Evolutionary conservation across 2,888 invertebrate genomes (phyloP), one percentile per base, ranked within the genome.

Genomic region (Tanypteryx hageni): DNA sequence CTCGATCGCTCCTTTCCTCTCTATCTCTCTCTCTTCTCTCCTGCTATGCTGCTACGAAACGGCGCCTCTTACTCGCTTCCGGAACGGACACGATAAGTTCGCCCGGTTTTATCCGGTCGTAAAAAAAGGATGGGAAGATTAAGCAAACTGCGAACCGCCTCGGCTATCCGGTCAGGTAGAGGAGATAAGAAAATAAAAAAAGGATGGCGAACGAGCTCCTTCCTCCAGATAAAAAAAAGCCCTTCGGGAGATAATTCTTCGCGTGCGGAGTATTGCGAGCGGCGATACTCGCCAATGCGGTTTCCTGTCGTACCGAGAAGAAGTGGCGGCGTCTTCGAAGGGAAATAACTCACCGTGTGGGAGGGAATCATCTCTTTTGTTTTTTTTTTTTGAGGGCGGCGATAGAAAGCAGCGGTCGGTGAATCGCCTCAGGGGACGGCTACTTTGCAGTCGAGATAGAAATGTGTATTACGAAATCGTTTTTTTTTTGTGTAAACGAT

Each of bases 51-150:
- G 44, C 44, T 44, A 44, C 44, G 64, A 64, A 64, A 64, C 68
- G 68, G 68, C 68, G 68, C 68, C 68, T 68, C n/a, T 44, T 68
- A 18, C 68, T 68, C 68, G 68, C 68, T 68, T 68, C 68, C 68
- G 68, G 68, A 68, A 68, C 68, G 68, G 22, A 18, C 68, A 18
- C 68, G 68, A 68, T 68, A 68, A 68, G 68, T 68, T n/a, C 68
- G 68, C 68, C 44, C 22, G 68, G 68, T 68, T 68, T n/a, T 68
- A 68, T 68, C 68, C 68, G 68, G 68, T 68, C 68, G 68, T 68
- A 68, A 68, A 68, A 68, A 68, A n/a, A 44, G 44, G 44, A 44
- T 44, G 44, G 68, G 68, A 4, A 68, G 68, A 68, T 68, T 68
- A 68, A 68, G 68, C 68, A n/a, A 68, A 18, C 18, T 68, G 68